phyloP scores from a whole-genome alignment of 2,113 vertebrate genomes.

The Phyllostomus hastatus region DNA sequence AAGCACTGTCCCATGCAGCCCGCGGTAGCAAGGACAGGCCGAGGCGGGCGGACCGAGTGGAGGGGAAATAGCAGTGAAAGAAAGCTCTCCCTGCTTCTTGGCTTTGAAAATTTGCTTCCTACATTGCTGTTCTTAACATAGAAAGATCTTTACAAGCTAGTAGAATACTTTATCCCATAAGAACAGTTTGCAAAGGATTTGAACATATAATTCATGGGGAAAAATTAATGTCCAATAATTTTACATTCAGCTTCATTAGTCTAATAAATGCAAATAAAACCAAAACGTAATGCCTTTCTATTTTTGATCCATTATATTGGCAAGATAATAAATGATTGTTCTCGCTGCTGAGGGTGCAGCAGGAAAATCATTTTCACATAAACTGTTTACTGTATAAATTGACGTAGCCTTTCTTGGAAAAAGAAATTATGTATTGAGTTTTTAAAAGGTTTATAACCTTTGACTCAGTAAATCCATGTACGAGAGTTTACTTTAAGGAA shows the following conservation, averaged over 20 bases:
- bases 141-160: neutral
- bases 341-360: neutral
- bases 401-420: neutral
- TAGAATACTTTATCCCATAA: neutral
- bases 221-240: neutral
- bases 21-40: neutral
- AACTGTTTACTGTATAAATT: neutral
- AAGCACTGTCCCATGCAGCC: neutral
- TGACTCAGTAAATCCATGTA: neutral
- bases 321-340: neutral
- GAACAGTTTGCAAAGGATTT: neutral
- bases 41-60: neutral
- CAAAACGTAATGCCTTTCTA: neutral
- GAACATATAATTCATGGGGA: neutral
- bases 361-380: neutral
- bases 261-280: neutral
- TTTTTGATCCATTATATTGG: neutral
- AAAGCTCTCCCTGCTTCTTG: neutral
- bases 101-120: neutral
- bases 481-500: constrained; percentile 18
- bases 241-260: neutral
- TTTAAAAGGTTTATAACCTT: constrained; percentile 12
- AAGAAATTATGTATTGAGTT: neutral
- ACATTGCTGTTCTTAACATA: neutral
- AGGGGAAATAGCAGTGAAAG: neutral